Percentiles rank a stretch among this genome's conserved stretches.
Conservation (phyloP, 2,113 vertebrate species). For the Leiothrix lutea region DNA sequence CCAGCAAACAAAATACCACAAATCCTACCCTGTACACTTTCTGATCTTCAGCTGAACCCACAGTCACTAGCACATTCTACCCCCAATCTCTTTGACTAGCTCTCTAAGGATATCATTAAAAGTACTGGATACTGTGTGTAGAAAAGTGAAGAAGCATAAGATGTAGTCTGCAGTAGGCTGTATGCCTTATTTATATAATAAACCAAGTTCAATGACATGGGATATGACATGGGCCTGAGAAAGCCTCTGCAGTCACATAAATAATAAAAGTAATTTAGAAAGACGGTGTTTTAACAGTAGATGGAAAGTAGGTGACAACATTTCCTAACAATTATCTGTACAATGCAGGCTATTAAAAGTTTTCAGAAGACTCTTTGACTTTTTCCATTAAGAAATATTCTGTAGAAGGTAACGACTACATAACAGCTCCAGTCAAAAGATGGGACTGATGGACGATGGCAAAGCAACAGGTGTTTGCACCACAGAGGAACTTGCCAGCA, state of each 20-base stretch:
- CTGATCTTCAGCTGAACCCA: neutral
- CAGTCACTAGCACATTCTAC: neutral
- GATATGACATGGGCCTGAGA: neutral
- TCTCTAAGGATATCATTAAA: slow-evolving; percentile 67
- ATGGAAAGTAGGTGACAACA: neutral
- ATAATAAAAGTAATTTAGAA: slow-evolving; percentile 4
- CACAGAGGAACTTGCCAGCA: neutral
- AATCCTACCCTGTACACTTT: neutral
- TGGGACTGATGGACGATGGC: neutral
- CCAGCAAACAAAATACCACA: slow-evolving; percentile 7
- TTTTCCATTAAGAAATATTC: neutral
- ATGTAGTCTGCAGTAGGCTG: neutral
- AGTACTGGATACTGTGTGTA: neutral
- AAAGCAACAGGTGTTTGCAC: neutral
- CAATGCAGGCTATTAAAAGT: neutral
- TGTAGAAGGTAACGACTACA: neutral
- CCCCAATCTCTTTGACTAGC: neutral
- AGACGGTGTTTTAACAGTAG: neutral
- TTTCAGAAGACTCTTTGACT: neutral
- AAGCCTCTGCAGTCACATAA: neutral
- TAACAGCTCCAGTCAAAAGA: neutral
- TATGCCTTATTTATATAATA: slow-evolving; percentile 8
- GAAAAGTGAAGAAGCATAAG: neutral
- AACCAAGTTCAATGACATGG: neutral
- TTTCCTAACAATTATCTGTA: neutral